Evolutionary conservation across 1,140 invertebrate species (phyloP), one percentile per base, ranked within the genome.

Genomic region (Zaprionus ghesquierei): DNA sequence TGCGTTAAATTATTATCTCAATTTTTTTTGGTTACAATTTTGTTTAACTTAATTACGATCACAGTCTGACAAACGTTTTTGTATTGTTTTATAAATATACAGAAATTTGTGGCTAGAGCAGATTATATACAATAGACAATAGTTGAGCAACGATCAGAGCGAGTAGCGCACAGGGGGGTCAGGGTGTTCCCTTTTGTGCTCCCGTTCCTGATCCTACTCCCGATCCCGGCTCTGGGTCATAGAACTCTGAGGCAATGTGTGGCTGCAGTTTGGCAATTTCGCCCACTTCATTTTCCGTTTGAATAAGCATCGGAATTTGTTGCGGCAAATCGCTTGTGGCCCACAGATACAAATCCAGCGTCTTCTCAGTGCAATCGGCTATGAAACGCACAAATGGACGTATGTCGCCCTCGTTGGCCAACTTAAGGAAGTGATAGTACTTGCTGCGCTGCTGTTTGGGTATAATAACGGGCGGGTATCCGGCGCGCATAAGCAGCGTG

Each of bases 401-500:
- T 6, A 98, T 95, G 92, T 99, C 97, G 2, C 98, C 98, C 77
- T 96, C 95, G 89, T 99, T 99, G 0, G 97, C 98, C 18, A 96
- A 93, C 89, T 98, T 95, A 12, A 99, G 92, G 81, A 96, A 95
- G 75, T 98, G 95, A 90, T 99, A 99, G 92, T 97, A 97, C 44
- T 95, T 94, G 68, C 95, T 95, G 2, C 97, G 94, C 80, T 99
- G 97, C 87, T 98, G 96, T 79, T 99, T 98, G 58, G 96, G 94
- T 59, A 99, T 97, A 54, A 99, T 98, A 5, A 99, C 97, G 0
- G 98, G 98, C 3, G 98, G 98, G 93, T 97, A 99, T 1, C 98
- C 98, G n/a, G 97, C 96, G 92, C 97, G 96, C 97, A 99, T 98
- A n/a, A 99, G 93, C 69, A 99, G 96, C 69, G 98, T 94, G 92